phyloP scores from a whole-genome alignment of 2,113 vertebrate species.

The Formicarius rufipectus region DNA sequence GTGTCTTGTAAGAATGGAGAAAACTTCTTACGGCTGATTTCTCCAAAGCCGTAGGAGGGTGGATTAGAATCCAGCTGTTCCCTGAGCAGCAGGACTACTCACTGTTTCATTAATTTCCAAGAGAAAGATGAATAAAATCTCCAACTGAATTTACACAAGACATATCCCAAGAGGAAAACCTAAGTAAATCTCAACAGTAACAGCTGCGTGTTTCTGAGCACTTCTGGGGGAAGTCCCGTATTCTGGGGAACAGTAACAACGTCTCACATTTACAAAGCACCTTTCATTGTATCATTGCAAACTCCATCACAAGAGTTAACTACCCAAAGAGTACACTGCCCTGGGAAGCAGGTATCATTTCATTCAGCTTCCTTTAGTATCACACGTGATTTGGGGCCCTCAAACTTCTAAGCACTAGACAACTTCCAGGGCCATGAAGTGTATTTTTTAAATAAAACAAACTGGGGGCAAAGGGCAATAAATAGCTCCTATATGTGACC shows the following conservation, averaged over 20 bases:
- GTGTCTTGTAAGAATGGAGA: neutral
- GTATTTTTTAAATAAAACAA: neutral
- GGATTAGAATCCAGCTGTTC: neutral
- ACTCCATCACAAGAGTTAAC: neutral
- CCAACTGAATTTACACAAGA: neutral
- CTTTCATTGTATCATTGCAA: neutral
- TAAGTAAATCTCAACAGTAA: neutral
- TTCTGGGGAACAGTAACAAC: neutral
- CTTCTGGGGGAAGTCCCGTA: neutral
- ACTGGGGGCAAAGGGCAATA: neutral
- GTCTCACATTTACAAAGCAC: slow-evolving; percentile 26
- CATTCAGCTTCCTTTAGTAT: neutral
- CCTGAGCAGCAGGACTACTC: slow-evolving; percentile 4
- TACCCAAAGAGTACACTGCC: neutral
- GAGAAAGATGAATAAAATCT: slow-evolving; percentile 20
- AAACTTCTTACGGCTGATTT: neutral
- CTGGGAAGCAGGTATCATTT: neutral
- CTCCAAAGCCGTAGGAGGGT: neutral
- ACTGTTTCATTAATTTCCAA: slow-evolving; percentile 4
- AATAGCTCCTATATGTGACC: neutral
- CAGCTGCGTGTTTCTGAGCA: neutral
- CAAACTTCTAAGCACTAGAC: neutral
- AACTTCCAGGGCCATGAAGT: neutral
- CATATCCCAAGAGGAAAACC: neutral
- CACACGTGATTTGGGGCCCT: neutral